Conservation (phyloP, 2,888 invertebrate genomes). For the Oscheius sp. region DNA sequence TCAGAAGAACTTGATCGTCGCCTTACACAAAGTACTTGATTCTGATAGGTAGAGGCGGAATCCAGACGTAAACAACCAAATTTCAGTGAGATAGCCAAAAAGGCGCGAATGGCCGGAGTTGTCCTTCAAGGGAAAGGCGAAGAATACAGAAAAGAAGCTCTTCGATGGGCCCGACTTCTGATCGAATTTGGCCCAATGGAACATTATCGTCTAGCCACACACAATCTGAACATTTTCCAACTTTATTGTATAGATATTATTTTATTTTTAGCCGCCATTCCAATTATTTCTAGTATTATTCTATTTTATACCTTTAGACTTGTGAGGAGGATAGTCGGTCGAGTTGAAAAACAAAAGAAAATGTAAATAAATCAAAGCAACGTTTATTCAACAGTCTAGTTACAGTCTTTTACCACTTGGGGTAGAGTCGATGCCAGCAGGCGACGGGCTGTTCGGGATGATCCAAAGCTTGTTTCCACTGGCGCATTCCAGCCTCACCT, state of each 20-base stretch:
- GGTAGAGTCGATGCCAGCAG: constrained; percentile 66
- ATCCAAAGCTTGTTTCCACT: constrained; percentile 64
- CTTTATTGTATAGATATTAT: not conserved
- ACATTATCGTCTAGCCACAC: not conserved
- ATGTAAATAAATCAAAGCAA: not conserved
- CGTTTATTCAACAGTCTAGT: not conserved
- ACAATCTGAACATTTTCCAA: not conserved
- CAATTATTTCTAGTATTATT: not conserved
- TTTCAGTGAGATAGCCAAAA: constrained; percentile 17
- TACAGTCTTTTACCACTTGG: constrained; percentile 59
- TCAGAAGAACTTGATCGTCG: not conserved
- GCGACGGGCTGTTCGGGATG: constrained; percentile 67
- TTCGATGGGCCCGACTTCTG: constrained; percentile 7
- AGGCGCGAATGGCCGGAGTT: not conserved
- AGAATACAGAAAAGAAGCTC: constrained; percentile 5
- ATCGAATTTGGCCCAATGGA: not conserved
- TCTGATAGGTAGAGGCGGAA: not conserved
- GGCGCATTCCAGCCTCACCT: constrained; percentile 60
- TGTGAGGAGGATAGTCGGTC: not conserved
- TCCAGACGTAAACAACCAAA: no score
- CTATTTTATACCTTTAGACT: not conserved
- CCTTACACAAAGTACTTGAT: constrained; percentile 2
- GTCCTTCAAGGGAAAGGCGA: constrained; percentile 12
- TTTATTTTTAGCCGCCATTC: not conserved
- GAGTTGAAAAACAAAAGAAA: constrained; percentile 1